Evolutionary conservation across 2,888 invertebrate genomes (phyloP), one percentile per base, ranked within the genome.

Genomic region (Leptarthrus brevirostris): DNA sequence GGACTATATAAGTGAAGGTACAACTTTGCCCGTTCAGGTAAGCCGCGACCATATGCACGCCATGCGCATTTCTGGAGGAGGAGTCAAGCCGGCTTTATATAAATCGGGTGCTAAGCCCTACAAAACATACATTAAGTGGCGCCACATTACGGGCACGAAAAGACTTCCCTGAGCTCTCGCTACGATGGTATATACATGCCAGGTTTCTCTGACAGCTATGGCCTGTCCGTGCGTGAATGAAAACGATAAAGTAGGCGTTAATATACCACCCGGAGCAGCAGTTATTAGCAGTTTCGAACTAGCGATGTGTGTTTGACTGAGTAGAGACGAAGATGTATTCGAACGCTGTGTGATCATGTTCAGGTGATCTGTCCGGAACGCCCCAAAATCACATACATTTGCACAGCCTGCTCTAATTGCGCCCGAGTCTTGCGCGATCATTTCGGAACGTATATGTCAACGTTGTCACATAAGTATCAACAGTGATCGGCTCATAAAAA

Each of bases 391-490:
- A 14, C 52, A 6, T 22, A 69, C 52, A 52, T 34, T 52, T 20
- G 20, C 20, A 1, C 52, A 69, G 1, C 16, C 18, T n/a, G 2
- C 2, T 18, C 4, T 52, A 20, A 52, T 20, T 20, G 18, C 2
- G 30, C 20, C 8, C 44, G 18, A 52, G 52, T 69, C 52, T 69
- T 30, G 49, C 3, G 30, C 10, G 52, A 69, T 30, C 52, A 14
- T 14, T 24, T 10, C 69, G n/a, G 14, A 16, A 12, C 20, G 47
- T 16, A 18, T 18, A 47, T 34, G 69, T 8, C 18, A 52, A 49
- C 52, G 52, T 69, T 69, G 69, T 52, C 69, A 69, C 52, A 69
- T 34, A 52, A 18, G 22, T 34, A 69, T 69, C 30, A 47, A 34
- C 34, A 18, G 14, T 14, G 14, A 16, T 6, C 49, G 26, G 47